Evolutionary conservation across 1,140 invertebrate genomes (phyloP).

Genomic region (Diachasma alloeum): DNA sequence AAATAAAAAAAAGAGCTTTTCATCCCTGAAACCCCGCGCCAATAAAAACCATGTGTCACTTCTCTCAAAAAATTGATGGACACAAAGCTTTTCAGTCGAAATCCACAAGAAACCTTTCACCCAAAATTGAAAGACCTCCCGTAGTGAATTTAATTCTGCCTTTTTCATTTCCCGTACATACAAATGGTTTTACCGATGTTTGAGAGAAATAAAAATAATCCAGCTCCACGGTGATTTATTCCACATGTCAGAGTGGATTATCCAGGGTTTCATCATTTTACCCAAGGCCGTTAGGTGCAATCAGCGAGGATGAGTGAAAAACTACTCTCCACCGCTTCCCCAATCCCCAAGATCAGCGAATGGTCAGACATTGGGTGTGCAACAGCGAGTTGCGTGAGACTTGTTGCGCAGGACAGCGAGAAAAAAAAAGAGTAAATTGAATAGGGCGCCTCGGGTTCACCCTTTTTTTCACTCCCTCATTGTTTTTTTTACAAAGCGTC

Average conservation of each 20-base stretch:
- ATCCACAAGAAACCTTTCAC: not conserved
- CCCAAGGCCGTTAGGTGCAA: not conserved
- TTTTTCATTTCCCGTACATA: not conserved
- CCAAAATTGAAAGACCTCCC: not conserved
- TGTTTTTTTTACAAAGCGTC: not conserved
- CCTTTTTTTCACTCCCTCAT: not conserved
- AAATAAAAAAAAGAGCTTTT: too few species aligned
- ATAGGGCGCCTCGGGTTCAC: not conserved
- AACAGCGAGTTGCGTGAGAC: not conserved
- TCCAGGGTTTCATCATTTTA: not conserved
- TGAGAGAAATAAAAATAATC: not conserved
- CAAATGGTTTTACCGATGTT: not conserved
- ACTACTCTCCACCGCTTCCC: not conserved
- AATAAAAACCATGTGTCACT: too few species aligned
- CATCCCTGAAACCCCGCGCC: too few species aligned
- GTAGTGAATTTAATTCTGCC: not conserved
- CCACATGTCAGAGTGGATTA: not conserved
- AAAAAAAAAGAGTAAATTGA: not conserved
- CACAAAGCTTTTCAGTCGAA: not conserved
- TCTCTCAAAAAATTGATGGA: not conserved
- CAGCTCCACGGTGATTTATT: not conserved
- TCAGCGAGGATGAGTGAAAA: not conserved
- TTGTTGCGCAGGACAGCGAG: not conserved
- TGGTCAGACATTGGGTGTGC: not conserved
- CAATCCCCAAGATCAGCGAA: not conserved